Conservation (phyloP, 1,140 invertebrate genomes). For the Lordiphosa stackelbergi region DNA sequence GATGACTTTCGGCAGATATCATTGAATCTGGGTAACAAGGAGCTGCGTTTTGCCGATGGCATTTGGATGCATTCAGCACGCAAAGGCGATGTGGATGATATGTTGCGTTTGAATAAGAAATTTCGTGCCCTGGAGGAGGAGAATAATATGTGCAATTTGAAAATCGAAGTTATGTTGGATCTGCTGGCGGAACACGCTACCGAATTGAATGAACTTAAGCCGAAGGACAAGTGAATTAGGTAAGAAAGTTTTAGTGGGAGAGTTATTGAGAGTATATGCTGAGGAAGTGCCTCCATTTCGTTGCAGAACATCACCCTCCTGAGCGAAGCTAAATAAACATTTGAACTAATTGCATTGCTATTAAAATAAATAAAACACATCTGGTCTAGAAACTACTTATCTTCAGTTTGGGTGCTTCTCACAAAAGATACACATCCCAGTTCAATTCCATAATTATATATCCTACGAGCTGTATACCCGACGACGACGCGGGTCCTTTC, state of each 20-base stretch:
- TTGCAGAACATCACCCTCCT: too few relatives aligned
- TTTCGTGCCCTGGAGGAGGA: constrained; percentile 67
- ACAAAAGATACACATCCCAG: too few relatives aligned
- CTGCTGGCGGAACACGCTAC: constrained; percentile 69
- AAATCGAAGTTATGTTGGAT: constrained; percentile 73
- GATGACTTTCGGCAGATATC: constrained; percentile 66
- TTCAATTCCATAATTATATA: too few relatives aligned
- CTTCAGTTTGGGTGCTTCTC: too few relatives aligned
- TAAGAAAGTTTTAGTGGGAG: background rate
- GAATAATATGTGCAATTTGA: constrained; percentile 72
- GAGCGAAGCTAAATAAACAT: too few relatives aligned
- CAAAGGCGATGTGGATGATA: constrained; percentile 64
- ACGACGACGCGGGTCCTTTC: too few relatives aligned
- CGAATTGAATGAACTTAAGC: constrained; percentile 61
- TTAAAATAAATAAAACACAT: too few relatives aligned
- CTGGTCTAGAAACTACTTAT: too few relatives aligned
- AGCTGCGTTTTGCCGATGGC: constrained; percentile 70
- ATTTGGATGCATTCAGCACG: constrained; percentile 70
- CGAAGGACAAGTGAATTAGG: constrained; percentile 47
- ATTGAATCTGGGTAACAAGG: constrained; percentile 67
- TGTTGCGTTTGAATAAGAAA: constrained; percentile 61
- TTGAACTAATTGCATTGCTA: too few relatives aligned
- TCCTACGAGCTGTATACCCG: too few relatives aligned
- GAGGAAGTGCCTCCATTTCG: background rate
- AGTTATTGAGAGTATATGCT: background rate